phyloP scores from a whole-genome alignment of 2,113 vertebrate genomes.

The Phylloscopus whistleri region DNA sequence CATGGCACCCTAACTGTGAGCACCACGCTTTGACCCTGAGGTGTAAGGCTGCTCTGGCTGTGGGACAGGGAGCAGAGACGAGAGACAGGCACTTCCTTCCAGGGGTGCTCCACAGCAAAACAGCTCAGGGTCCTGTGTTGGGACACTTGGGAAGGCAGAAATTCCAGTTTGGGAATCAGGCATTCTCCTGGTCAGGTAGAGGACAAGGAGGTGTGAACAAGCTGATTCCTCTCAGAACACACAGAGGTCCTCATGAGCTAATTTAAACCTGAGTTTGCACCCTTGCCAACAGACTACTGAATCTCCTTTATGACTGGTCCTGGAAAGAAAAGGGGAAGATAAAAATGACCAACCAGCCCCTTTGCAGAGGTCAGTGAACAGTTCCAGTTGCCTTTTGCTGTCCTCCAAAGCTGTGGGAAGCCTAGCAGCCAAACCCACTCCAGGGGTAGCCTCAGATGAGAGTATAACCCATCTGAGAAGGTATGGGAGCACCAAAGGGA shows the following conservation, averaged over 20 bases:
- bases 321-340: background rate
- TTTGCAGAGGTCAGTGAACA: background rate
- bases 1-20: background rate
- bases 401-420: background rate
- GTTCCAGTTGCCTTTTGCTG: background rate
- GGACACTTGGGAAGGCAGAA: background rate
- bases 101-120: fast-evolving
- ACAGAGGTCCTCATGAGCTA: background rate
- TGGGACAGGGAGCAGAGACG: background rate
- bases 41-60: background rate
- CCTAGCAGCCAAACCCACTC: background rate
- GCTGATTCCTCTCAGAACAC: background rate
- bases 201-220: background rate
- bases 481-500: background rate
- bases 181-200: background rate
- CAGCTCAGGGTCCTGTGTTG: background rate
- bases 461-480: background rate
- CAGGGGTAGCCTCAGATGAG: background rate
- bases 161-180: background rate
- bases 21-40: background rate
- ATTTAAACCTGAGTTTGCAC: background rate
- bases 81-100: background rate
- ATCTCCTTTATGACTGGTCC: background rate
- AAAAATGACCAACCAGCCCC: background rate
- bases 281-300: background rate